Evolutionary conservation across 2,113 vertebrate species (phyloP), one percentile per base, ranked within the genome.

Genomic region (Pelvicachromis taeniatus): DNA sequence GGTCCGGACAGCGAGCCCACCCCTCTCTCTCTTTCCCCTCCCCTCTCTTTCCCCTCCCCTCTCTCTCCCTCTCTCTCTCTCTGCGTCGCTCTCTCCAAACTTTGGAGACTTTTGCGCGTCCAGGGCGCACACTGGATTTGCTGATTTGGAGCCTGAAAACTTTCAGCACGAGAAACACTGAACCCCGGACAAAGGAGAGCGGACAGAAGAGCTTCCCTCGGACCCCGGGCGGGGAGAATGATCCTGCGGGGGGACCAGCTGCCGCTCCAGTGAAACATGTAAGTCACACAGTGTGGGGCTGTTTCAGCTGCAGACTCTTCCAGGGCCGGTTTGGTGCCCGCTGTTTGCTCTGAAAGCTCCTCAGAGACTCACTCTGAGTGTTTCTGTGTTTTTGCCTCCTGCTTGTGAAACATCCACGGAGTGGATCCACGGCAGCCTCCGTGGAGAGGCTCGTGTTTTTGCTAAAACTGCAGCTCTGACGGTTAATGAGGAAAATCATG

Each of bases 201-300:
- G 17, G 38, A 58, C 13, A 13, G 14, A 50, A 12, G 35, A 80
- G 9, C 42, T 33, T 73, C 1, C 11, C 14, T 38, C 2, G 59
- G 56, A 84, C 40, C 48, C 38, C 23, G 56, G 50, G 40, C 33
- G 45, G 80, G 79, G 80, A 89, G 53, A 85, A 95, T 95, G 95
- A 78, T 63, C 86, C 79, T 90, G 88, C 81, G 75, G 79, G 85
- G 54, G 88, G 87, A 88, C 65, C 92, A 86, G 93, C 93, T 77
- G 90, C 93, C 68, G 75, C 88, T 89, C 53, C 93, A 94, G 19
- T 95, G 93, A 95, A 88, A 81, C 84, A 96, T 95, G 96, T 96
- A 88, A 96, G 96, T 95, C 6, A 19, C 61, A 21, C 38, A 65
- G 61, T 65, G 10, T 65, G 61, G 12, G 19, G 61, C 33, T 65